Conservation (phyloP, 2,888 invertebrate genomes). For the Pogonocherus hispidulus region DNA sequence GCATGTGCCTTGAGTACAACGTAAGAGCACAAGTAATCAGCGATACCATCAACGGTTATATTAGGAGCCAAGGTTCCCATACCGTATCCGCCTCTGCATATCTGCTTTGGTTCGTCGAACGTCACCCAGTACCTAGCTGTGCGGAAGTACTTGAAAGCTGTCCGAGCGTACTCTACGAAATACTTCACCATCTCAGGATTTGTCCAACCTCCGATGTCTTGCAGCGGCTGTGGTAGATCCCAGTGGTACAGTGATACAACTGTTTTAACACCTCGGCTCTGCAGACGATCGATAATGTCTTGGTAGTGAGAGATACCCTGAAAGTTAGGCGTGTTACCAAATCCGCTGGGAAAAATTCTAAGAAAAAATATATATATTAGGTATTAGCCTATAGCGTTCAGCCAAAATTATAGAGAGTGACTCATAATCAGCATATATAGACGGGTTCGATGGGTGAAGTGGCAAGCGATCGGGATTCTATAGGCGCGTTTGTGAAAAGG, state of each 20-base stretch:
- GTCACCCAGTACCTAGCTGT: constrained; percentile 71
- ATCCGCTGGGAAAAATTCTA: constrained; percentile 65
- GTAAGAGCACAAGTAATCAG: constrained; percentile 75
- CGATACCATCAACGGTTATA: constrained; percentile 69
- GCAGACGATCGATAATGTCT: constrained; percentile 79
- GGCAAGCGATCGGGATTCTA: no score
- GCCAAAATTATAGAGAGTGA: no score
- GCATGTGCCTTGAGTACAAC: constrained; percentile 77
- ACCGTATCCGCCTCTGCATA: constrained; percentile 61
- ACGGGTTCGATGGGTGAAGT: no score
- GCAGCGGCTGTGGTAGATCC: constrained; percentile 52
- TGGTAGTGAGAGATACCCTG: constrained; percentile 83
- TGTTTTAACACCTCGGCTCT: constrained; percentile 70
- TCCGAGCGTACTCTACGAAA: constrained; percentile 63
- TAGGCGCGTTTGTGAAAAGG: no score
- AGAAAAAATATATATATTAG: not conserved
- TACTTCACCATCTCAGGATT: constrained; percentile 72
- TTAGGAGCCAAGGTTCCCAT: constrained; percentile 68
- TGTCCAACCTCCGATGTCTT: constrained; percentile 76
- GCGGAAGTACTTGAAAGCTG: constrained; percentile 68
- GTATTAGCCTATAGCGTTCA: no score
- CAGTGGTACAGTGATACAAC: constrained; percentile 75
- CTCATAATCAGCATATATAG: no score
- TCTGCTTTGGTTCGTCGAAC: constrained; percentile 69
- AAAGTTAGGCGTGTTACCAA: constrained; percentile 75